Conservation (phyloP, 2,113 vertebrate species). For the Myrmophylax atrothorax region DNA sequence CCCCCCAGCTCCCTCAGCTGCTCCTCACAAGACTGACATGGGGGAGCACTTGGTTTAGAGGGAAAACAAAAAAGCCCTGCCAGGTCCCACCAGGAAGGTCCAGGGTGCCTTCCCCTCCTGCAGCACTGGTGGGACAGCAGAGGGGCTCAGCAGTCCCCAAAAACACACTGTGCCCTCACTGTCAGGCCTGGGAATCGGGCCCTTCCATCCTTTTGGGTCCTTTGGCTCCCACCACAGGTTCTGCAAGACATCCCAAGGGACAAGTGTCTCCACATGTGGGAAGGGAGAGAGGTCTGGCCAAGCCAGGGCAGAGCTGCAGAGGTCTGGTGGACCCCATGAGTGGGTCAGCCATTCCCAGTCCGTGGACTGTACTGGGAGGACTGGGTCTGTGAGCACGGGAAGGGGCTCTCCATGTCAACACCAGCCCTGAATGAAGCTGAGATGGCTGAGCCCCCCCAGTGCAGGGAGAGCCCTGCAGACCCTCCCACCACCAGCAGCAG, state of each 20-base stretch:
- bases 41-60: not conserved
- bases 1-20: not conserved
- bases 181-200: not conserved
- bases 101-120: not conserved
- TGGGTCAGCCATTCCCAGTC: not conserved
- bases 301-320: not conserved
- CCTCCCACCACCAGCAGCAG: not conserved
- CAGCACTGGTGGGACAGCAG: not conserved
- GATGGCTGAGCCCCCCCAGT: not conserved
- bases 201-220: not conserved
- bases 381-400: not conserved
- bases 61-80: not conserved
- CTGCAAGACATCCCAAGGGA: not conserved
- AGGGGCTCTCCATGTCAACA: not conserved
- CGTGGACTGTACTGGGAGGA: not conserved
- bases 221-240: not conserved
- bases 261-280: not conserved
- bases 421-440: not conserved
- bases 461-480: not conserved
- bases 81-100: not conserved
- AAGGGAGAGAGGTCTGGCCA: not conserved
- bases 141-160: not conserved
- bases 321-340: not conserved
- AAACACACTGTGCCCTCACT: not conserved
- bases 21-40: not conserved